These are phyloP conservation scores for Ceratina japonica DNA, from an alignment of 1,140 invertebrate genomes.

Conservation along the genomic window DNA sequence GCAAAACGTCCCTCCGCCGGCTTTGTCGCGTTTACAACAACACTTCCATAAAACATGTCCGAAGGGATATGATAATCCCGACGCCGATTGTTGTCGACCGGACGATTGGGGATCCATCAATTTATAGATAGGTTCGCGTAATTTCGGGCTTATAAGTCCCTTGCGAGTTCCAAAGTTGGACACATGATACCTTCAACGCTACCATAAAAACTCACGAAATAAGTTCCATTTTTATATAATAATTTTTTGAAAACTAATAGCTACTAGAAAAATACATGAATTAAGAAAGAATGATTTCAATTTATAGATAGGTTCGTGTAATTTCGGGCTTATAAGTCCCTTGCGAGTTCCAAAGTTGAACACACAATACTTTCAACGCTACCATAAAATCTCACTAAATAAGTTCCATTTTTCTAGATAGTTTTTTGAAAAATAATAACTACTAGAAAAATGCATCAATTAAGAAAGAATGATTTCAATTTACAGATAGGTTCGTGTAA, in stretches of 20 bases:
- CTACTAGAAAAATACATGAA: too few relatives aligned
- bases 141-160: not conserved
- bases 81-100: too few relatives aligned
- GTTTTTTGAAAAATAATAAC: too few relatives aligned
- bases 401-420: too few relatives aligned
- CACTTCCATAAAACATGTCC: not conserved
- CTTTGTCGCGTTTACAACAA: not conserved
- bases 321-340: not conserved
- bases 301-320: not conserved
- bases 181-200: too few relatives aligned
- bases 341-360: not conserved
- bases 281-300: too few relatives aligned
- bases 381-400: too few relatives aligned
- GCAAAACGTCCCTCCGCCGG: not conserved
- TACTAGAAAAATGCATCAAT: too few relatives aligned
- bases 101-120: not conserved
- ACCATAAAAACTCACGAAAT: too few relatives aligned
- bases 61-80: conserved; percentile 3
- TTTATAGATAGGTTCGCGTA: not conserved
- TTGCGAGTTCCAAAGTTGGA: not conserved
- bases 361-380: too few relatives aligned
- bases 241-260: too few relatives aligned
- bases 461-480: not conserved
- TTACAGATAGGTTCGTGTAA: not conserved
- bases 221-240: too few relatives aligned